Conservation (phyloP, 2,113 vertebrate genomes). For the Acanthisitta chloris region DNA sequence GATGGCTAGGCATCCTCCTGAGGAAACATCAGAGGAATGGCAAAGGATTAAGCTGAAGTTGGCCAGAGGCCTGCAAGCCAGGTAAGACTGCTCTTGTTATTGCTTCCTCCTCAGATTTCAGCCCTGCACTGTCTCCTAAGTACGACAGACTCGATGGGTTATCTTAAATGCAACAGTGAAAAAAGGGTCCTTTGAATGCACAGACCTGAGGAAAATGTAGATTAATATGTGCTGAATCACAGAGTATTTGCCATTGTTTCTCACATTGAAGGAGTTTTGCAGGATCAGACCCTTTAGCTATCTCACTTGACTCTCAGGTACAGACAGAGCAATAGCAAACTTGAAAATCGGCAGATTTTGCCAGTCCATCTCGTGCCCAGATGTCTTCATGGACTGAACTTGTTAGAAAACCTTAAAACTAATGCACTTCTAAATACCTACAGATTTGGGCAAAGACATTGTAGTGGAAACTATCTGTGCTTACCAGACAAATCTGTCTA, state of each 20-base stretch:
- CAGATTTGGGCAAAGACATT: neutral
- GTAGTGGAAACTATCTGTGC: neutral
- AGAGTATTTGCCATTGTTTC: neutral
- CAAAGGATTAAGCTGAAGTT: neutral
- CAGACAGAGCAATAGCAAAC: neutral
- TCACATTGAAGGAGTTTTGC: neutral
- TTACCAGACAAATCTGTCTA: neutral
- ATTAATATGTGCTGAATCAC: neutral
- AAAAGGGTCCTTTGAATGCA: neutral
- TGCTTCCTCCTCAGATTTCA: neutral
- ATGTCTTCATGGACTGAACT: neutral
- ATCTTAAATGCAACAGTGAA: neutral
- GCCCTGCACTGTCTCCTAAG: neutral
- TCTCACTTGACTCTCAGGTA: neutral
- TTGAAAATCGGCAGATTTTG: neutral
- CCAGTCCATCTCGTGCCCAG: neutral
- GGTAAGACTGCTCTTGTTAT: neutral
- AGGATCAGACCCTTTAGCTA: neutral
- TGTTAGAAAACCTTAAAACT: neutral
- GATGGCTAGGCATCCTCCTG: neutral
- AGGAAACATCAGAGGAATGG: neutral
- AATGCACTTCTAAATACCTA: neutral
- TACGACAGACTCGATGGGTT: neutral
- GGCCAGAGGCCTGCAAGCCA: neutral
- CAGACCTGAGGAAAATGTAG: neutral